phyloP scores from a whole-genome alignment of 2,113 vertebrate species.

The Takifugu flavidus region DNA sequence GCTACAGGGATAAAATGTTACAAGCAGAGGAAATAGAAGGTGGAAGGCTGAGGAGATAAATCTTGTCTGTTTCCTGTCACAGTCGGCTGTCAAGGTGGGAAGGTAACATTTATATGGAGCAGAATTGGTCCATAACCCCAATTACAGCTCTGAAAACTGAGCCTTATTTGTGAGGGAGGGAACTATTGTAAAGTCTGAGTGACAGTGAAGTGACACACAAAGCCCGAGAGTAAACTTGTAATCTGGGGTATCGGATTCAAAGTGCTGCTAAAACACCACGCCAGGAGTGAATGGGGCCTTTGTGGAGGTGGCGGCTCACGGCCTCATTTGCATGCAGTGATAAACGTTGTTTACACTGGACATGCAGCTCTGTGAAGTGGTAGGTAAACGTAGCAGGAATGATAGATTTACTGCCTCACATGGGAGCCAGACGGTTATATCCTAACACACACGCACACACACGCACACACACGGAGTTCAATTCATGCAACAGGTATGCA shows the following conservation, averaged over 20 bases:
- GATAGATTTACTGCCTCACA: conserved; percentile 68
- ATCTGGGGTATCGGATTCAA: conserved; percentile 61
- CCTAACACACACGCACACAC: conserved; percentile 16
- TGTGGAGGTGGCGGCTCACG: conserved; percentile 46
- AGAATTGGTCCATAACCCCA: conserved; percentile 34
- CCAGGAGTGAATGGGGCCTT: conserved; percentile 62
- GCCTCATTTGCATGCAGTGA: conserved; percentile 73
- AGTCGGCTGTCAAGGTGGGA: conserved; percentile 29
- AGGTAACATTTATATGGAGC: conserved; percentile 44
- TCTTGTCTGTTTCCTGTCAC: conserved; percentile 30
- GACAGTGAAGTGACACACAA: conserved; percentile 46
- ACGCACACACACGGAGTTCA: conserved; percentile 23
- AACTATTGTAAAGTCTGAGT: conserved; percentile 22
- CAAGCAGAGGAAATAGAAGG: conserved; percentile 35
- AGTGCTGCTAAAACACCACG: conserved; percentile 15
- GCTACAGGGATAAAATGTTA: conserved; percentile 14
- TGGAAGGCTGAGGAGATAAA: conserved; percentile 48
- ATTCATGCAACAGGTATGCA: conserved; percentile 57
- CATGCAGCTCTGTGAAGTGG: conserved; percentile 68
- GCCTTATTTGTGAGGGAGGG: background rate
- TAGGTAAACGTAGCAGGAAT: conserved; percentile 63
- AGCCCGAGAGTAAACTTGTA: conserved; percentile 53
- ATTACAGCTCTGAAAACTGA: conserved; percentile 25
- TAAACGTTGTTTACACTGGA: conserved; percentile 74
- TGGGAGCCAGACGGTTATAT: conserved; percentile 60